phyloP scores from a whole-genome alignment of 2,113 vertebrate species.

The Gulo gulo region DNA sequence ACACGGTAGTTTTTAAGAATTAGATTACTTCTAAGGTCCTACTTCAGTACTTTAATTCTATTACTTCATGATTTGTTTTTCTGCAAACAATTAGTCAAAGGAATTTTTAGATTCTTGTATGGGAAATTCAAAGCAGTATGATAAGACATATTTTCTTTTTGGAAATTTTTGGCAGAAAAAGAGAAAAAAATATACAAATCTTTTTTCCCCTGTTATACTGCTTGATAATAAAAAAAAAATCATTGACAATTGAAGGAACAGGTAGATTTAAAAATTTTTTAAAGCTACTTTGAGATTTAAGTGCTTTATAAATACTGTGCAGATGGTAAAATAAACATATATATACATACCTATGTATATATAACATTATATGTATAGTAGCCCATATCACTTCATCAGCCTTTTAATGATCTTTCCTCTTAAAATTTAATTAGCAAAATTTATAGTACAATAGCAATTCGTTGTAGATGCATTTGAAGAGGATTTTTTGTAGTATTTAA shows the following conservation, averaged over 20 bases:
- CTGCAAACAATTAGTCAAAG: neutral
- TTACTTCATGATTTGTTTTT: constrained; percentile 32
- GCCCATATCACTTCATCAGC: neutral
- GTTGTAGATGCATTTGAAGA: neutral
- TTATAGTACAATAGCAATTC: neutral
- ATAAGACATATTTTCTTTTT: neutral
- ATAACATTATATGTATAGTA: neutral
- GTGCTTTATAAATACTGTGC: neutral
- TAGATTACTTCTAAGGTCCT: neutral
- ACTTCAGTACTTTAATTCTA: neutral
- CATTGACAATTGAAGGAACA: neutral
- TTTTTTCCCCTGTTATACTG: neutral
- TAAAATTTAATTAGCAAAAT: constrained; percentile 46
- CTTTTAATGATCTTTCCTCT: constrained; percentile 9
- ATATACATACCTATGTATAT: neutral
- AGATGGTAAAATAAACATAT: neutral
- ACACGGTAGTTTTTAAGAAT: neutral
- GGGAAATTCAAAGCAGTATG: neutral
- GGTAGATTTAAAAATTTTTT: neutral
- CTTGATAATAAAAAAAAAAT: constrained; percentile 26
- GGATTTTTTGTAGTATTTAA: neutral
- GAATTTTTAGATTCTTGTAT: neutral
- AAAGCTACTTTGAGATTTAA: constrained; percentile 28
- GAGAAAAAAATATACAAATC: neutral
- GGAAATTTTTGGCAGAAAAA: constrained; percentile 7